Evolutionary conservation across 2,113 vertebrate genomes (phyloP).

Genomic region (Ptychochromis oligacanthus): DNA sequence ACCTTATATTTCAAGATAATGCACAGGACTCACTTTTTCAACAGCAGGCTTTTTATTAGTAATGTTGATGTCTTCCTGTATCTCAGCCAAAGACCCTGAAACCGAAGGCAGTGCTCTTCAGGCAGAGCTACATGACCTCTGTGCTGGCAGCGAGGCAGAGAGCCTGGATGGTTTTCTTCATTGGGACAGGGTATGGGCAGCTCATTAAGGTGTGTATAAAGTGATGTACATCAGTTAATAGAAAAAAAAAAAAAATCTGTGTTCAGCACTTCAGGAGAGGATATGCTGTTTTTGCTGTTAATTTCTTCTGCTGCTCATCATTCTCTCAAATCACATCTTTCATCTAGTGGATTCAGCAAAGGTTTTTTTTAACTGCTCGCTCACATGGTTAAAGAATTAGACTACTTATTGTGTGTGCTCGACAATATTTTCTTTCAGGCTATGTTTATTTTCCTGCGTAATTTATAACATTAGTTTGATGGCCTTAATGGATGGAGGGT

Average conservation of each 20-base stretch:
- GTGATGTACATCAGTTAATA: neutral
- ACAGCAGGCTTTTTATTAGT: rapidly evolving
- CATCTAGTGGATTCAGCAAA: neutral
- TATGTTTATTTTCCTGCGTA: rapidly evolving
- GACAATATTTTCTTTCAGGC: neutral
- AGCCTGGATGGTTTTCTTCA: no score
- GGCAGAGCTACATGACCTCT: no score
- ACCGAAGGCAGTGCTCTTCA: no score
- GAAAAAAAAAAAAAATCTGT: no score
- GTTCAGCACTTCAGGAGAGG: no score
- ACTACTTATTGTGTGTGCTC: neutral
- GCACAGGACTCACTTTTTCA: no score
- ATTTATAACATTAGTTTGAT: neutral
- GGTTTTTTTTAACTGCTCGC: neutral
- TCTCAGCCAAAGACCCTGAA: slow-evolving; percentile 16
- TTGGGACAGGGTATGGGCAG: slow-evolving; percentile 88
- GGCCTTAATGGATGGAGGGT: neutral
- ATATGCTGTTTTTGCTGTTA: neutral
- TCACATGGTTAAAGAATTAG: neutral
- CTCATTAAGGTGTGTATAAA: slow-evolving; percentile 85
- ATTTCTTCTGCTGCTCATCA: neutral
- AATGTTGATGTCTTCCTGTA: neutral
- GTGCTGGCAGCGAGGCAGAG: no score
- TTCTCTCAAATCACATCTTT: neutral
- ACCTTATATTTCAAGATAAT: neutral